These are phyloP conservation scores for Mesochorus sp. DNA, from an alignment of 2,888 invertebrate species.

Conservation along the genomic window DNA sequence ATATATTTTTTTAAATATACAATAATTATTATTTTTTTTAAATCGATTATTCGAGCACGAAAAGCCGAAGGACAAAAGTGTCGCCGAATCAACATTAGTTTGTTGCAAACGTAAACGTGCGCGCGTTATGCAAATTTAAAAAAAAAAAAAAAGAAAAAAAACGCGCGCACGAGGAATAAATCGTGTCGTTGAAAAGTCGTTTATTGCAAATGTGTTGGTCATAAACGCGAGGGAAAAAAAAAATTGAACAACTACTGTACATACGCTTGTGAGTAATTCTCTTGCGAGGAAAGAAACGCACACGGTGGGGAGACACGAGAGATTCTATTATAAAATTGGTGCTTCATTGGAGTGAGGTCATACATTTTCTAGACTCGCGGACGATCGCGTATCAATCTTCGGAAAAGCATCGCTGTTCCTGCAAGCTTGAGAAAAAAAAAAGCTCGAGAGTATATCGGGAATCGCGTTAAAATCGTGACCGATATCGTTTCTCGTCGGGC, in stretches of 20 bases:
- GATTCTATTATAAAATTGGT: slow-evolving; percentile 81
- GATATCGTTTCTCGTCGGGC: not conserved
- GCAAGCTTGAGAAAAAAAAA: slow-evolving; percentile 61
- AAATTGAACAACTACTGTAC: slow-evolving; percentile 2
- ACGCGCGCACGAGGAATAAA: too few species aligned
- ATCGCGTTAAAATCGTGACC: not conserved
- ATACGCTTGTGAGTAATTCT: slow-evolving; percentile 34
- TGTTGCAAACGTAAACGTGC: not conserved
- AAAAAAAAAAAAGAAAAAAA: not conserved
- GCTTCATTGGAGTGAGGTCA: slow-evolving; percentile 79
- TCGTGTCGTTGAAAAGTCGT: slow-evolving; percentile 2
- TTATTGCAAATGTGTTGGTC: not conserved
- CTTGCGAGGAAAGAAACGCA: slow-evolving; percentile 26
- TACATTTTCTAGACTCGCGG: slow-evolving; percentile 70
- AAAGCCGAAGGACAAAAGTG: not conserved
- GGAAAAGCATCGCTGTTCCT: slow-evolving; percentile 79
- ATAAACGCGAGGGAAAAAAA: slow-evolving; percentile 1
- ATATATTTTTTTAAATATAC: too few species aligned
- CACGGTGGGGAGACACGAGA: slow-evolving; percentile 59
- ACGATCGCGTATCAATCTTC: slow-evolving; percentile 75
- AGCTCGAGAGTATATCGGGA: slow-evolving; percentile 12
- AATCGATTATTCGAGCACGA: not conserved
- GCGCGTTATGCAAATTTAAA: not conserved
- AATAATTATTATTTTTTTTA: too few species aligned
- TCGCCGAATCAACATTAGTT: not conserved